phyloP scores from a whole-genome alignment of 2,113 vertebrate species.

The Bungarus multicinctus region DNA sequence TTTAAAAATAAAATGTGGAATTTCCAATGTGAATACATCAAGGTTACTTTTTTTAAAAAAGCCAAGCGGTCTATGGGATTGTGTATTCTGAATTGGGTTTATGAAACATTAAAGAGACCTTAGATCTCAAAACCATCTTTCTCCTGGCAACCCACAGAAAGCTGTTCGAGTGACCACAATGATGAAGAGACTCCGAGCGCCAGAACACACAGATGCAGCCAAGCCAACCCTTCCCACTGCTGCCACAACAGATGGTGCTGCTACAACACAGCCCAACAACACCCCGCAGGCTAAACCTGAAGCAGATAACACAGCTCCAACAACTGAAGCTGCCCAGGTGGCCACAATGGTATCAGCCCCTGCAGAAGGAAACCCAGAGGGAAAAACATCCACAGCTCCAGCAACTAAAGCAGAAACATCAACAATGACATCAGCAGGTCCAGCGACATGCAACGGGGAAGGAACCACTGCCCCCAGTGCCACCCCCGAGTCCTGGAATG shows the following conservation, averaged over 20 bases:
- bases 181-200: constrained; percentile 91
- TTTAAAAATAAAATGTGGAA: constrained; percentile 17
- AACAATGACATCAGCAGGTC: constrained; percentile 55
- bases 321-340: constrained; percentile 32
- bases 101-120: background rate
- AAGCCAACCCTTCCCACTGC: constrained; percentile 41
- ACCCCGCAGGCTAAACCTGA: constrained; percentile 39
- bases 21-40: background rate
- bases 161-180: constrained; percentile 95
- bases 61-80: background rate
- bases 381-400: constrained; percentile 45
- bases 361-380: constrained; percentile 55
- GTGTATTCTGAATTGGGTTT: background rate
- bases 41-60: background rate
- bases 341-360: constrained; percentile 30
- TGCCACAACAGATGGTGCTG: constrained; percentile 41
- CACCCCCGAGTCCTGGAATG: constrained; percentile 63
- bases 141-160: constrained; percentile 77
- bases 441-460: constrained; percentile 80
- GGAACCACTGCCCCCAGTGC: constrained; percentile 55
- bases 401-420: constrained; percentile 55
- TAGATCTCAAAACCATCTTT: background rate
- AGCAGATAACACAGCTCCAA: constrained; percentile 47
- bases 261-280: constrained; percentile 32
- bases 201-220: constrained; percentile 75